These are phyloP conservation scores for Mohoua ochrocephala DNA, from an alignment of 2,113 vertebrate genomes.

Conservation along the genomic window DNA sequence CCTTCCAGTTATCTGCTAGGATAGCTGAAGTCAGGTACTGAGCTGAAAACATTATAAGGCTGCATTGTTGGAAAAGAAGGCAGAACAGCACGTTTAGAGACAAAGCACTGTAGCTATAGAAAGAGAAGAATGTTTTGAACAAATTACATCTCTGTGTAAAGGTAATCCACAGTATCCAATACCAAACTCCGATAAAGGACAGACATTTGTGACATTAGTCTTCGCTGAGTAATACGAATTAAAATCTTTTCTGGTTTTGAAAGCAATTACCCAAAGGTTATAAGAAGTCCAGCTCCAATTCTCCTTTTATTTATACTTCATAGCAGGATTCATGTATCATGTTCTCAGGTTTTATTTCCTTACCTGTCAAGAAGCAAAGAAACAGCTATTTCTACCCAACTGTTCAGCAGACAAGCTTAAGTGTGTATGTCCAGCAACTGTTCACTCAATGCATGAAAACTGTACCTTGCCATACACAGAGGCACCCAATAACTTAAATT, in stretches of 20 bases:
- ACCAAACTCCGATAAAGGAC: not conserved
- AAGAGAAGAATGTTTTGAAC: not conserved
- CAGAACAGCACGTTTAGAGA: not conserved
- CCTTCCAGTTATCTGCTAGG: not conserved
- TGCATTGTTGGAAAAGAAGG: not conserved
- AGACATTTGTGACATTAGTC: not conserved
- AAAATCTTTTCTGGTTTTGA: conserved; percentile 20
- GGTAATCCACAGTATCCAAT: not conserved
- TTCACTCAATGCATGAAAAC: not conserved
- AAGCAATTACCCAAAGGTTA: conserved; percentile 33
- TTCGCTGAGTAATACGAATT: not conserved
- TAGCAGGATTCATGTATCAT: not conserved
- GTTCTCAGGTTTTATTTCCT: not conserved
- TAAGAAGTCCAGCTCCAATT: not conserved
- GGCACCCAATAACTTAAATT: not conserved
- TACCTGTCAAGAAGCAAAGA: not conserved
- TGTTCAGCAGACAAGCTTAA: not conserved
- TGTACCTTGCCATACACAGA: not conserved
- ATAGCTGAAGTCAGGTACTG: not conserved
- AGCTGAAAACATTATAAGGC: not conserved
- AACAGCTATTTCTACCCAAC: not conserved
- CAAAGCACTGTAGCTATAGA: not conserved
- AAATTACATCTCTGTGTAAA: not conserved
- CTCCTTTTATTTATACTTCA: not conserved
- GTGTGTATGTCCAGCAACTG: not conserved